These are phyloP conservation scores for Otis tarda DNA, from an alignment of 2,113 vertebrate genomes.

Conservation along the genomic window DNA sequence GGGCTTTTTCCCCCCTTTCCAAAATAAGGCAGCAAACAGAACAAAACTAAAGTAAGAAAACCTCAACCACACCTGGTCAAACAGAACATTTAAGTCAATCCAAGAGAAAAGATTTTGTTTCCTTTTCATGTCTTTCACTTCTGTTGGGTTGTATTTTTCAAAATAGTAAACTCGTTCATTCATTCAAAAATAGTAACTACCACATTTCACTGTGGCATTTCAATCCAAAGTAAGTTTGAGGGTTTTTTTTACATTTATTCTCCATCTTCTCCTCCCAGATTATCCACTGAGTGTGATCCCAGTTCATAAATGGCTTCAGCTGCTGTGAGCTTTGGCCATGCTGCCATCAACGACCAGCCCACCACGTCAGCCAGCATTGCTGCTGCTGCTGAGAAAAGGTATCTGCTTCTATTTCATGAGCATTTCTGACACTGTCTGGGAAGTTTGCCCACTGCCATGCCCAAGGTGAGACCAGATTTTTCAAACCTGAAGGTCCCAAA, in stretches of 20 bases:
- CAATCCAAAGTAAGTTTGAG: background rate
- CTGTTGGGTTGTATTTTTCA: background rate
- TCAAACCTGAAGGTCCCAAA: background rate
- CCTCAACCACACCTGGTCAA: background rate
- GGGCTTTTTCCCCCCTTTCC: accelerated
- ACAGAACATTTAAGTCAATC: background rate
- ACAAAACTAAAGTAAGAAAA: background rate
- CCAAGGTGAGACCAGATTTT: background rate
- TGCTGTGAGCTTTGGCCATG: background rate
- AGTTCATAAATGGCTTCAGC: background rate
- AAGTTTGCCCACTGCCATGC: background rate
- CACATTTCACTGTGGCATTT: background rate
- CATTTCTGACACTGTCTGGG: background rate
- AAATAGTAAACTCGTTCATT: background rate
- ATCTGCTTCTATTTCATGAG: background rate
- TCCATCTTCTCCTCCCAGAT: background rate
- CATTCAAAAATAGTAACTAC: background rate
- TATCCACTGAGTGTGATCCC: background rate
- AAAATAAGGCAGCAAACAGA: background rate
- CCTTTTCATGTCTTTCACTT: background rate
- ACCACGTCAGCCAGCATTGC: background rate
- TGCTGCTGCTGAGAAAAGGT: background rate
- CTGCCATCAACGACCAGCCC: background rate
- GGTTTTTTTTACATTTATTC: background rate
- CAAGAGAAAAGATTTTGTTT: background rate